These are phyloP conservation scores for Acomys russatus DNA, from an alignment of 2,797 vertebrate species.

Conservation along the genomic window DNA sequence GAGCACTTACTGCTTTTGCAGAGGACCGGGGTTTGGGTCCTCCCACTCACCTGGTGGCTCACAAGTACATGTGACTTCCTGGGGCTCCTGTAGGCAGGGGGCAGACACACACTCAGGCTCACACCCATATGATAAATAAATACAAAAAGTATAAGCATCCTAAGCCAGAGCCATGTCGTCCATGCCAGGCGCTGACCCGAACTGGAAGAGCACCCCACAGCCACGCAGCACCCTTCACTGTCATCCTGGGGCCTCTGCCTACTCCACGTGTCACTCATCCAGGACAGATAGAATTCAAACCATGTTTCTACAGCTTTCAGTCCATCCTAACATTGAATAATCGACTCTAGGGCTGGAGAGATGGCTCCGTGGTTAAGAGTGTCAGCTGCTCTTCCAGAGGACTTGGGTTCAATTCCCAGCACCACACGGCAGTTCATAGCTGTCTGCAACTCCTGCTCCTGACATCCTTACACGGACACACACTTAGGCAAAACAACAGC, in stretches of 20 bases:
- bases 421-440: too few relatives aligned
- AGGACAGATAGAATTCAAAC: background rate
- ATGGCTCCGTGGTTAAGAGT: too few relatives aligned
- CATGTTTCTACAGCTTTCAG: background rate
- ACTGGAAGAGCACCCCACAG: background rate
- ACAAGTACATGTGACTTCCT: background rate
- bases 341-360: background rate
- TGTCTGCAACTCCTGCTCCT: too few relatives aligned
- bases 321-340: background rate
- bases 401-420: too few relatives aligned
- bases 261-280: background rate
- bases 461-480: too few relatives aligned
- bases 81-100: background rate
- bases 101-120: fast-evolving
- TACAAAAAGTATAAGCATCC: background rate
- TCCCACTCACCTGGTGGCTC: background rate
- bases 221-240: background rate
- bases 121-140: background rate
- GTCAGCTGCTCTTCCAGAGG: too few relatives aligned
- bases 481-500: too few relatives aligned
- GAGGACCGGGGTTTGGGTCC: background rate
- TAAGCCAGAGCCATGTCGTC: background rate
- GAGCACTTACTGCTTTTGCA: background rate
- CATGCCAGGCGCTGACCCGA: background rate
- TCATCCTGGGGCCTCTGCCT: background rate